Conservation (phyloP, 1,140 invertebrate species). For the Meloidogyne exigua region DNA sequence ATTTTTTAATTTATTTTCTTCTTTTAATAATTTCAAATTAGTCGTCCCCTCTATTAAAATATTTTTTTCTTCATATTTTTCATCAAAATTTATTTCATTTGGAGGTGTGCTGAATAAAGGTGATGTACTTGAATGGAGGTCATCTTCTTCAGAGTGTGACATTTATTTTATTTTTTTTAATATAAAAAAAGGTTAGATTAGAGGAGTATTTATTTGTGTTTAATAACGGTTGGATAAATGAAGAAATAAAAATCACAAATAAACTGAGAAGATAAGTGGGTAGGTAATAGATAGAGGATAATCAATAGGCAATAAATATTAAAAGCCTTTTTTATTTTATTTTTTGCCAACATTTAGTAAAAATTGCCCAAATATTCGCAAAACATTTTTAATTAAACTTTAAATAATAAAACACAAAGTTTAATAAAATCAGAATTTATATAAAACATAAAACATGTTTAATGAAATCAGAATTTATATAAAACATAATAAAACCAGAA, state of each 20-base stretch:
- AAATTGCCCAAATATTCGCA: background rate
- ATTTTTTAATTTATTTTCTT: background rate
- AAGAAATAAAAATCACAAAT: background rate
- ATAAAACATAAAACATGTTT: no score
- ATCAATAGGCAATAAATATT: conserved; percentile 3
- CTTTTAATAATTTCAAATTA: no score
- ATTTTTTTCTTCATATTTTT: background rate
- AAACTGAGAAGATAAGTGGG: background rate
- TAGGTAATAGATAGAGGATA: background rate
- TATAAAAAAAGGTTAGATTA: background rate
- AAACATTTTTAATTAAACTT: background rate
- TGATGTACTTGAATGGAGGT: background rate
- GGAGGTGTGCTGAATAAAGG: background rate
- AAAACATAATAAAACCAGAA: no score
- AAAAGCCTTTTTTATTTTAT: no score
- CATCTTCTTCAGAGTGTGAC: background rate
- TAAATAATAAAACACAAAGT: no score
- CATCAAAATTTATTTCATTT: background rate
- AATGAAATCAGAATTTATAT: no score
- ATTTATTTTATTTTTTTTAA: conserved; percentile 1
- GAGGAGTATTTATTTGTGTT: background rate
- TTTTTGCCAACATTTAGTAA: background rate
- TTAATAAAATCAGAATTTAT: no score
- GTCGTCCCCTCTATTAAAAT: background rate
- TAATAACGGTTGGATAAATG: background rate